Conservation (phyloP, 1,140 invertebrate genomes). For the Ceratitis capitata region DNA sequence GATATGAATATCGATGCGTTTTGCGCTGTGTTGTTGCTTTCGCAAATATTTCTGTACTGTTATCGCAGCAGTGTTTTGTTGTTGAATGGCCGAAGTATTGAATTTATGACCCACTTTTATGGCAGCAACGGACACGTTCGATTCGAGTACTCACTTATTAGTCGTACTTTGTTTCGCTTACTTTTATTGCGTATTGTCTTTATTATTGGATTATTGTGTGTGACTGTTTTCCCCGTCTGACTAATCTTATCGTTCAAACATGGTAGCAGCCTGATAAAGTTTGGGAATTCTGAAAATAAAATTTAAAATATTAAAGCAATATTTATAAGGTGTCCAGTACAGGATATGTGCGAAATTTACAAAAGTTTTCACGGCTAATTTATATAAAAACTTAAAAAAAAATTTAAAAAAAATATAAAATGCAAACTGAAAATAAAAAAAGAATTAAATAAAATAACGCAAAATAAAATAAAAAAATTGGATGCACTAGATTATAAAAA, state of each 20-base stretch:
- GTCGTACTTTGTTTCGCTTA: background rate
- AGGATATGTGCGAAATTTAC: too few relatives aligned
- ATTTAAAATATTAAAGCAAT: too few relatives aligned
- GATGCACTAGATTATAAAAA: too few relatives aligned
- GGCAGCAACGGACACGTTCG: background rate
- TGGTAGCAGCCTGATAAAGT: background rate
- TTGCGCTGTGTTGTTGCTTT: background rate
- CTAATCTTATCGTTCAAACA: conserved; percentile 2
- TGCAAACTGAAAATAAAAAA: too few relatives aligned
- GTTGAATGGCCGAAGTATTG: background rate
- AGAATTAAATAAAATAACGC: too few relatives aligned
- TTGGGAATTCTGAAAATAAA: background rate
- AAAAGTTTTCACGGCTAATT: too few relatives aligned
- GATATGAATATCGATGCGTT: background rate
- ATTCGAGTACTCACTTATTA: background rate
- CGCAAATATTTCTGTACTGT: too few relatives aligned
- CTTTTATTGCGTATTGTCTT: background rate
- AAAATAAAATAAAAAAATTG: too few relatives aligned
- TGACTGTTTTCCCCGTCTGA: background rate
- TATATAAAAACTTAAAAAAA: too few relatives aligned
- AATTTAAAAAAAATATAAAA: too few relatives aligned
- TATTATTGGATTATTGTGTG: too few relatives aligned
- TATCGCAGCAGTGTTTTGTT: background rate
- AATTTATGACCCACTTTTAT: conserved; percentile 23
- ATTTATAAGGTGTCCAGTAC: too few relatives aligned